phyloP scores from a whole-genome alignment of 2,113 vertebrate genomes.

The Burhinus bistriatus region DNA sequence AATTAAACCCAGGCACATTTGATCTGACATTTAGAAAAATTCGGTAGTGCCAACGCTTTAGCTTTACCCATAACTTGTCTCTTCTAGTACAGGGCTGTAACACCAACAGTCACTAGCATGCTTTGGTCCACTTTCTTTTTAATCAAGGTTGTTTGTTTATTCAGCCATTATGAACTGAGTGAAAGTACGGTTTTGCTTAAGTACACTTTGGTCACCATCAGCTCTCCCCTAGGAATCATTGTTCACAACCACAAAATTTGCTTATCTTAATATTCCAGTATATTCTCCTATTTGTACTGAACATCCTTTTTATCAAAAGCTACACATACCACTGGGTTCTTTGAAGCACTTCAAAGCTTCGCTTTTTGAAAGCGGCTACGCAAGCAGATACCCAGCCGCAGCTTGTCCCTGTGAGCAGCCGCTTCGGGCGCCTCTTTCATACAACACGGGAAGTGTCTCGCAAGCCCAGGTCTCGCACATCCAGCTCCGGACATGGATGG shows the following conservation, averaged over 20 bases:
- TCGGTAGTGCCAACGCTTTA: background rate
- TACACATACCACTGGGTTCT: constrained; percentile 25
- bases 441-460: background rate
- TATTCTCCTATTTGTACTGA: constrained; percentile 55
- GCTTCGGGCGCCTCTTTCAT: background rate
- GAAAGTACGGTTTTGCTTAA: constrained; percentile 24
- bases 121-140: background rate
- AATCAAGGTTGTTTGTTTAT: constrained; percentile 43
- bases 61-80: background rate
- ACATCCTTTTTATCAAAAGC: constrained; percentile 65
- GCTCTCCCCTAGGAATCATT: constrained; percentile 43
- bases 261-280: constrained; percentile 63
- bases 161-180: background rate
- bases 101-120: background rate
- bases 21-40: background rate
- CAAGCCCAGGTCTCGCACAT: fast-evolving
- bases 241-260: constrained; percentile 7
- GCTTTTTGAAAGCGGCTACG: background rate
- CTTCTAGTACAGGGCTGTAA: background rate
- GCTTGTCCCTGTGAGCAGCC: background rate
- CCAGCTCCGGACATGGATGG: background rate
- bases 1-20: background rate
- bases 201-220: constrained; percentile 22
- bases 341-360: constrained; percentile 65
- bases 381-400: background rate